Percentiles rank a stretch among this genome's conserved stretches.
Conservation (phyloP, 2,888 invertebrate genomes). For the Volucella bombylans region DNA sequence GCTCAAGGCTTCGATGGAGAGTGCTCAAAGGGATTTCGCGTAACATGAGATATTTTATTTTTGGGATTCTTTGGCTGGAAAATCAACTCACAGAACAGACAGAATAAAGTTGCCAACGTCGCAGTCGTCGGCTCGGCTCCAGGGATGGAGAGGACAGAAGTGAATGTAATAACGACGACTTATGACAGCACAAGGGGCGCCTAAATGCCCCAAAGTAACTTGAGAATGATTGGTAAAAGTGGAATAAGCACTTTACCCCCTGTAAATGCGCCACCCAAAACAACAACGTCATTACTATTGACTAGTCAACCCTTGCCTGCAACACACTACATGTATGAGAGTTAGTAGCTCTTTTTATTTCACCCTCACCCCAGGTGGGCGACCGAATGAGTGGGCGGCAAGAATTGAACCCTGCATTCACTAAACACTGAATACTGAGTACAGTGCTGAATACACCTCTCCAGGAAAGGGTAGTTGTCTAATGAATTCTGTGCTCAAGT, state of each 20-base stretch:
- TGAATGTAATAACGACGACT: constrained; percentile 18
- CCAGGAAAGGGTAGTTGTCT: constrained; percentile 38
- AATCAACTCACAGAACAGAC: too few species aligned
- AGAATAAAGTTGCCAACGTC: too few species aligned
- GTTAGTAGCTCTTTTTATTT: constrained; percentile 32
- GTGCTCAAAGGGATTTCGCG: constrained; percentile 54
- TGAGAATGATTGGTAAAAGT: constrained; percentile 69
- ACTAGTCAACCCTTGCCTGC: background rate
- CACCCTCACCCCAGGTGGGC: constrained; percentile 23
- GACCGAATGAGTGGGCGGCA: constrained; percentile 23
- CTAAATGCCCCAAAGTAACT: constrained; percentile 59
- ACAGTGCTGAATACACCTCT: constrained; percentile 29
- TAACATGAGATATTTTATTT: constrained; percentile 33
- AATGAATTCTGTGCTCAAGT: constrained; percentile 67
- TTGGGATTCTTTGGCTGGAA: too few species aligned
- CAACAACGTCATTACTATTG: background rate
- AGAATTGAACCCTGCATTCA: background rate
- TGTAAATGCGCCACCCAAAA: constrained; percentile 14
- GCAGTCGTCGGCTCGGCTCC: too few species aligned
- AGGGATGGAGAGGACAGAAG: background rate
- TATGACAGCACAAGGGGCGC: constrained; percentile 33
- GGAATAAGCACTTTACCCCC: constrained; percentile 61
- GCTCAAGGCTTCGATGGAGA: constrained; percentile 39
- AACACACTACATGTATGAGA: constrained; percentile 2
- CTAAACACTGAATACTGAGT: background rate